Conservation (phyloP, 2,888 invertebrate genomes). For the Atethmia centrago region DNA sequence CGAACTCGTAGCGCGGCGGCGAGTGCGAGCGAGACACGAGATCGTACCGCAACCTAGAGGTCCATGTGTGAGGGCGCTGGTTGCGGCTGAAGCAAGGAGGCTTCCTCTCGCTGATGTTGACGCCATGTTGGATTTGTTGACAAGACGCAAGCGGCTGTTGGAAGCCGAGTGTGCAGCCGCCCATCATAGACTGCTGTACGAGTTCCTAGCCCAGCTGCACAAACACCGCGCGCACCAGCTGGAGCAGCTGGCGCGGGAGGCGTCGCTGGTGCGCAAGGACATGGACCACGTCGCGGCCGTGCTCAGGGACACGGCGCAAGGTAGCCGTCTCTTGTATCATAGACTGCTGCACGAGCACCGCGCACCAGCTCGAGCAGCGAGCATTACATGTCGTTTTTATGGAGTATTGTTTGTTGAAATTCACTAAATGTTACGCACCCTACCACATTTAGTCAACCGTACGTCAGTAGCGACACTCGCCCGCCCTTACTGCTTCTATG, state of each 20-base stretch:
- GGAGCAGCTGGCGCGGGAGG: slow-evolving; percentile 90
- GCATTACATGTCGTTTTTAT: too few species aligned
- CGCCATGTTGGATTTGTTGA: slow-evolving; percentile 94
- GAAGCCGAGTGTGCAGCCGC: slow-evolving; percentile 95
- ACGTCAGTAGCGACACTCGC: too few species aligned
- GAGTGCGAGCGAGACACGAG: slow-evolving; percentile 78
- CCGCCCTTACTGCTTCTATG: too few species aligned
- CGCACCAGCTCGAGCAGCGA: background rate
- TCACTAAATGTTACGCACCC: too few species aligned
- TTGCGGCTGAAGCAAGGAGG: slow-evolving; percentile 93
- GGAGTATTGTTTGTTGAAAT: too few species aligned
- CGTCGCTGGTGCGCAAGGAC: slow-evolving; percentile 91
- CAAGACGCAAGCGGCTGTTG: slow-evolving; percentile 94
- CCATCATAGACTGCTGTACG: slow-evolving; percentile 95
- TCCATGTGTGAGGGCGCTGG: slow-evolving; percentile 89
- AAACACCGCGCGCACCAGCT: slow-evolving; percentile 92
- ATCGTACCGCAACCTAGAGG: slow-evolving; percentile 44
- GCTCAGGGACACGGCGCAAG: slow-evolving; percentile 81
- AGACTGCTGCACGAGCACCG: background rate
- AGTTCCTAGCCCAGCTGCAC: slow-evolving; percentile 95
- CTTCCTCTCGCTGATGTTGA: slow-evolving; percentile 95
- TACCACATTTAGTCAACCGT: too few species aligned
- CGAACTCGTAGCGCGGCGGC: slow-evolving; percentile 91
- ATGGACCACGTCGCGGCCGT: slow-evolving; percentile 91
- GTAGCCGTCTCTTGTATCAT: slow-evolving; percentile 8